phyloP scores from a whole-genome alignment of 1,140 invertebrate species.

The Bombus huntii region DNA sequence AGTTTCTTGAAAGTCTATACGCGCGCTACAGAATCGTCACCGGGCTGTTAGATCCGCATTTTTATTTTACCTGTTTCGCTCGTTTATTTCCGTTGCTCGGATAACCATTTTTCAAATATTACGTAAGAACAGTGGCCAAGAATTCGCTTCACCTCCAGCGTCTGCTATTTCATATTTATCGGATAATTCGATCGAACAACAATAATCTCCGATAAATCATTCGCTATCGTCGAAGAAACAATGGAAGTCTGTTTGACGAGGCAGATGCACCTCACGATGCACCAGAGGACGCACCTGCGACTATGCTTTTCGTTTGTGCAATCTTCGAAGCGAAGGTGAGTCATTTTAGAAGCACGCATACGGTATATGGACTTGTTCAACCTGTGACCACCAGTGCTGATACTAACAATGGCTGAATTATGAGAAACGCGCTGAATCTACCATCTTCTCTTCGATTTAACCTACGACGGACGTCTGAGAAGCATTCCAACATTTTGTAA shows the following conservation, averaged over 20 bases:
- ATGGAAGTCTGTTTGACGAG: neutral
- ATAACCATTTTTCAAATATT: neutral
- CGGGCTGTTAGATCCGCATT: neutral
- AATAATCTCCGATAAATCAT: neutral
- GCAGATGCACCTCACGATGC: neutral
- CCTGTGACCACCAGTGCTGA: neutral
- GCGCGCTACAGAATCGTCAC: neutral
- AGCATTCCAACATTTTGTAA: neutral
- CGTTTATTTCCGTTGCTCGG: neutral
- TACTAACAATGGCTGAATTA: slow-evolving; percentile 1
- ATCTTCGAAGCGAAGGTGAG: slow-evolving; percentile 7
- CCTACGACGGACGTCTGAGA: neutral
- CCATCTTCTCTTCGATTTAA: neutral
- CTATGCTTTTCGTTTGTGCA: slow-evolving; percentile 5
- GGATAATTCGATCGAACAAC: neutral
- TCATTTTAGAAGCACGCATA: slow-evolving; percentile 17
- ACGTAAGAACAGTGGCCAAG: neutral
- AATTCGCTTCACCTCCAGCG: neutral
- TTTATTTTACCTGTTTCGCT: neutral
- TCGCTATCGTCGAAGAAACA: neutral
- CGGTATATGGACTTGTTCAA: neutral
- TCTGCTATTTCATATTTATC: neutral
- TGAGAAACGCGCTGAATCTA: neutral
- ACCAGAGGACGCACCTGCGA: slow-evolving; percentile 8
- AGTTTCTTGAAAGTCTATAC: slow-evolving; percentile 6